Evolutionary conservation across 37 sponge, comb jelly and placozoan species (phyloP).

Genomic region (Beroe forskalii): DNA sequence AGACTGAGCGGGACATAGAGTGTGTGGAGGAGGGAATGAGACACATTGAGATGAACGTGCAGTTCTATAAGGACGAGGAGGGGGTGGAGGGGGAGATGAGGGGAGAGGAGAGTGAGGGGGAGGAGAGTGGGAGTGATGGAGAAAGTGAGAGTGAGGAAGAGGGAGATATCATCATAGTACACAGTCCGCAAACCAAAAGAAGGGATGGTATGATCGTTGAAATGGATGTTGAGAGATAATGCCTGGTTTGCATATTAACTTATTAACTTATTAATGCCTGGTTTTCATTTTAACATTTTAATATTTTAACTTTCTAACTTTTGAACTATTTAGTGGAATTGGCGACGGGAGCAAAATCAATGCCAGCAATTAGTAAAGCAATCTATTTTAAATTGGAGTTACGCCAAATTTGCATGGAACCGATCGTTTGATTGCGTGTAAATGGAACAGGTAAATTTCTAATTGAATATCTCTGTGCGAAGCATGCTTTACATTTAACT

Average conservation of each 20-base stretch:
- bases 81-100: background rate
- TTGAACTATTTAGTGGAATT: too few species aligned
- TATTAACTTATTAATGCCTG: background rate
- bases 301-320: too few species aligned
- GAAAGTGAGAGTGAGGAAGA: constrained; percentile 1
- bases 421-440: too few species aligned
- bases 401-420: too few species aligned
- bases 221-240: background rate
- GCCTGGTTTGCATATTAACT: too few species aligned
- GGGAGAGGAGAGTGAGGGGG: background rate
- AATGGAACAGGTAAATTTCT: too few species aligned
- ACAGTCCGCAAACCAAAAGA: background rate
- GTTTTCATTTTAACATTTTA: background rate
- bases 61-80: background rate
- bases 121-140: background rate
- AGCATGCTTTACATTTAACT: too few species aligned
- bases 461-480: too few species aligned
- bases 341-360: too few species aligned
- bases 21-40: constrained; percentile 64
- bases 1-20: constrained; percentile 48
- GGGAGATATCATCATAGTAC: background rate
- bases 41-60: constrained; percentile 63
- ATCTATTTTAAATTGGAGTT: too few species aligned
- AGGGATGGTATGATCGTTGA: background rate
- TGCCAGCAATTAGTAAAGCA: too few species aligned